These are phyloP conservation scores for Oryctolagus cuniculus DNA, from an alignment of 2,113 vertebrate genomes.

Conservation along the genomic window DNA sequence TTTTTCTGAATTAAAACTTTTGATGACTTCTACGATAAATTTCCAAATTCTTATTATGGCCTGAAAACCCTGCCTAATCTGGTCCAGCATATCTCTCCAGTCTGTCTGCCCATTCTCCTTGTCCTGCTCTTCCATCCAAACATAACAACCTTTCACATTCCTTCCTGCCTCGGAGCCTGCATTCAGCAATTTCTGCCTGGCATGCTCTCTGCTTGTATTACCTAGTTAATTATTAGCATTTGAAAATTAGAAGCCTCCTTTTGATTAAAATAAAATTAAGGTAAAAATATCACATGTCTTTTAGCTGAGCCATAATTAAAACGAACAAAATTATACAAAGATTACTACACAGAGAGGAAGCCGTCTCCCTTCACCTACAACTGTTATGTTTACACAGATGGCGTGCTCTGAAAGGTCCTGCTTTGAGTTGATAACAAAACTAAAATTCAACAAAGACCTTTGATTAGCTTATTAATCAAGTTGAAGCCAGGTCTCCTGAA, in stretches of 20 bases:
- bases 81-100: background rate
- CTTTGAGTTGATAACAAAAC: slow-evolving; percentile 63
- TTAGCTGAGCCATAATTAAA: slow-evolving; percentile 46
- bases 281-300: background rate
- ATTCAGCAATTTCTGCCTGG: background rate
- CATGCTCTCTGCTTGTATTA: background rate
- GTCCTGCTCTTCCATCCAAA: slow-evolving; percentile 11
- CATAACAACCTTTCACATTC: slow-evolving; percentile 29
- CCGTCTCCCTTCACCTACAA: background rate
- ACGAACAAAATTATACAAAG: background rate
- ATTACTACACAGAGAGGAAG: background rate
- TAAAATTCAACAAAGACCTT: slow-evolving; percentile 65
- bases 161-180: background rate
- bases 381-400: slow-evolving; percentile 61
- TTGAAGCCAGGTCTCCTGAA: background rate
- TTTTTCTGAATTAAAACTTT: slow-evolving; percentile 43
- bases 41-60: slow-evolving; percentile 24
- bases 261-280: slow-evolving; percentile 20
- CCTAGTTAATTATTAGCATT: slow-evolving; percentile 51
- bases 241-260: background rate
- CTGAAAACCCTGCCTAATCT: slow-evolving; percentile 16
- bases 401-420: background rate
- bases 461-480: slow-evolving; percentile 64
- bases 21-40: slow-evolving; percentile 42
- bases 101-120: background rate